Base-by-base conservation (phyloP, 2,888 invertebrate species). In the Cheilosia impressa region DNA sequence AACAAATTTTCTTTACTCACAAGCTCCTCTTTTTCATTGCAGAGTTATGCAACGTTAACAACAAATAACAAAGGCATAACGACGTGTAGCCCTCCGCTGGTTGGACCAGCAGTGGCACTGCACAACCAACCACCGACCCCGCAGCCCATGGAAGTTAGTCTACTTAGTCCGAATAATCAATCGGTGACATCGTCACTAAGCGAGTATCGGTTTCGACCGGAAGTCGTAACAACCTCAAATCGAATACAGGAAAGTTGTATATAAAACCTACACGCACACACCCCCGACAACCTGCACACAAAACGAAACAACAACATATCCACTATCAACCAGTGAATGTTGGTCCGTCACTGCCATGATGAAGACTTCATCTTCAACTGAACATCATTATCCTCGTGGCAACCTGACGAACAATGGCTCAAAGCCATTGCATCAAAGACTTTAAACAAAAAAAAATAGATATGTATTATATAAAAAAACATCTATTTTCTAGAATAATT, bases 221-320 rank as follows among this genome's bases (percentile, higher is more conserved):
- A 97, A 93, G 96, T 97, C 88, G 96, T 97, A 88, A 97, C 97
- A 89, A 96, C 96, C 87, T 96, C 96, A 88, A 96, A 96, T 93
- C 95, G 96, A 90, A 96, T 97, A 93, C 97, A 97, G 93, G 97
- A 97, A 93, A 97, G 96, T 93, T 97, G 97, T 96, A 97, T 97
- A 95, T 97, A 96, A 95, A 92, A 77, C 9, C n/a, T 34, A 19
- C 38, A 62, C 50, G 69, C 58, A 60, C 19, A 17, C n/a, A 15
- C 47, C 7, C 9, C 19, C 9, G n/a, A 5, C 41, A 50, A 38
- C 10, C 13, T 34, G 10, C 7, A 50, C n/a, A 50, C 57, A 13
- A 4, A 38, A 38, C 10, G 38, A 38, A 13, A 57, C 58, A 60
- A 43, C 50, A 22, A 63, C 50, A 76, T 53, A 63, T 62, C 47